Percentiles rank a stretch among this genome's conserved stretches.
These are phyloP conservation scores for Aphis gossypii DNA, from an alignment of 1,140 invertebrate genomes.

Conservation along the genomic window DNA sequence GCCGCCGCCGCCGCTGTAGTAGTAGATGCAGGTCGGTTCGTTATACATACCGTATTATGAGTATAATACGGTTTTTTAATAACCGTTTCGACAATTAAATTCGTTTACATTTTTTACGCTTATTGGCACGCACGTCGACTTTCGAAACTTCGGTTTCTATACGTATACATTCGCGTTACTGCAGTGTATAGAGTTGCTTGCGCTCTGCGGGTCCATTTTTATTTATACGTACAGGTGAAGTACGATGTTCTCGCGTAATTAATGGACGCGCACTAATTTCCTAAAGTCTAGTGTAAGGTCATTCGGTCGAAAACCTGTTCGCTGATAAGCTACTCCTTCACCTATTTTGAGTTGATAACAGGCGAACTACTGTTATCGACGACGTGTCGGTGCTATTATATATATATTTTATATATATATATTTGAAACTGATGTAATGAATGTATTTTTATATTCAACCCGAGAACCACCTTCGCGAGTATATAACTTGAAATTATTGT, in stretches of 20 bases:
- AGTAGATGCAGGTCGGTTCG: neutral
- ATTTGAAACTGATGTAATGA: neutral
- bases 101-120: neutral
- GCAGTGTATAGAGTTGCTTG: neutral
- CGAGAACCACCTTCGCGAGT: neutral
- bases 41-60: neutral
- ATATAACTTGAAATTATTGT: neutral
- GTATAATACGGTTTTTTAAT: neutral
- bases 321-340: neutral
- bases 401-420: neutral
- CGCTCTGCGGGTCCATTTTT: neutral
- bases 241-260: neutral
- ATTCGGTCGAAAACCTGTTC: constrained; percentile 23
- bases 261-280: constrained; percentile 13
- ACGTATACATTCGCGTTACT: neutral
- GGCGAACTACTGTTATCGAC: neutral
- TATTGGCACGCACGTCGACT: neutral
- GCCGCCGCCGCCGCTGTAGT: neutral
- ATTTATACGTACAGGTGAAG: neutral
- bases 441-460: neutral
- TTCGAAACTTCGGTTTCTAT: neutral
- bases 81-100: neutral
- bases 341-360: constrained; percentile 11
- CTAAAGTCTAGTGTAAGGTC: constrained; percentile 27
- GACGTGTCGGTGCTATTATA: neutral